Evolutionary conservation across 2,797 vertebrate genomes (phyloP).

Genomic region (Enteromius viviparus): DNA sequence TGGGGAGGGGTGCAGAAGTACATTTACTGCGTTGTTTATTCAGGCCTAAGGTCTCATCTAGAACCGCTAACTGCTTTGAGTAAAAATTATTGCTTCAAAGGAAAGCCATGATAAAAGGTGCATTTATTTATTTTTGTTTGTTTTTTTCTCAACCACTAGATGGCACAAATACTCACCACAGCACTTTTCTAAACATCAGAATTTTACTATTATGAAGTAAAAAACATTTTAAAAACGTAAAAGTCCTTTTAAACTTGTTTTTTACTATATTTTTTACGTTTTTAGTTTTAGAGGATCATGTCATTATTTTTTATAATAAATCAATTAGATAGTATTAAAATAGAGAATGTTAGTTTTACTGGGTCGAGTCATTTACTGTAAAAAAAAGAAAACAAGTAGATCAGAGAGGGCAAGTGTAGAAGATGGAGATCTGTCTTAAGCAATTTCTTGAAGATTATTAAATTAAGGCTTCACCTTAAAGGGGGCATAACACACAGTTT

Average conservation of each 20-base stretch:
- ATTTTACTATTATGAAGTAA: neutral
- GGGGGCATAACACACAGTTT: no score
- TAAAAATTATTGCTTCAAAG: neutral
- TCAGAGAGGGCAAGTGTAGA: neutral
- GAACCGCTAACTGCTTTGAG: conserved; percentile 67
- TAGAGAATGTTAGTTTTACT: neutral
- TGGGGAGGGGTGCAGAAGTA: conserved; percentile 50
- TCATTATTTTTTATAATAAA: neutral
- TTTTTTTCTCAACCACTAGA: neutral
- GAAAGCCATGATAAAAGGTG: neutral
- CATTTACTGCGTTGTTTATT: conserved; percentile 70
- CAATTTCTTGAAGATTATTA: neutral
- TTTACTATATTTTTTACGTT: no score
- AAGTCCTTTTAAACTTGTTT: no score
- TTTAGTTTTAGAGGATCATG: neutral
- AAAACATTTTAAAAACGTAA: neutral
- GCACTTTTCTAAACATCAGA: neutral
- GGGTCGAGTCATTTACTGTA: neutral
- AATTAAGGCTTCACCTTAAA: neutral
- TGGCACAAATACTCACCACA: neutral
- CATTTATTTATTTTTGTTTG: neutral
- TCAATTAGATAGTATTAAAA: neutral
- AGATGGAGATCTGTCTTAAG: neutral
- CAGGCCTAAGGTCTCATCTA: conserved; percentile 64
- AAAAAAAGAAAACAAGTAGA: neutral